Evolutionary conservation across 2,797 vertebrate genomes (phyloP).

Genomic region (Yasuhikotakia modesta): DNA sequence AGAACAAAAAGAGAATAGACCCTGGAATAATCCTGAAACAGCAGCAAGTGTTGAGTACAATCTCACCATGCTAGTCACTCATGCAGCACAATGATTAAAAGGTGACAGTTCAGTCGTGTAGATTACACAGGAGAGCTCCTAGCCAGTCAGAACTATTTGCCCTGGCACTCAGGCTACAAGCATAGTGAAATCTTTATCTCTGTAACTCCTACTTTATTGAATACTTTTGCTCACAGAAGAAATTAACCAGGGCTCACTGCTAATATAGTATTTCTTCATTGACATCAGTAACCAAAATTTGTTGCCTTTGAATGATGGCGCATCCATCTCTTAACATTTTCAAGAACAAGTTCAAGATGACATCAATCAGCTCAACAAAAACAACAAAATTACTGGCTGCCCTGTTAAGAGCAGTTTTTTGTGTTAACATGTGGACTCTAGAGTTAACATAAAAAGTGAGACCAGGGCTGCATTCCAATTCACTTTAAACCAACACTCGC

Average conservation of each 20-base stretch:
- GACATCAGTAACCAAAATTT: not conserved
- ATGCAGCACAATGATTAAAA: not conserved
- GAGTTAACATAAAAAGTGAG: not conserved
- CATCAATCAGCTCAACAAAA: not conserved
- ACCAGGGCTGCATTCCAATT: not conserved
- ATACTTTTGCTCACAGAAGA: not conserved
- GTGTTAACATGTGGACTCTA: not conserved
- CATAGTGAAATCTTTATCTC: conserved; percentile 5
- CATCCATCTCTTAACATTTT: not conserved
- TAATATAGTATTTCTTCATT: not conserved
- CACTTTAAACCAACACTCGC: not conserved
- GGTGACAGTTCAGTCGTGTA: not conserved
- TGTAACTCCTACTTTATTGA: not conserved
- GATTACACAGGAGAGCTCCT: not conserved
- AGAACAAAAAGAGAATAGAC: not conserved
- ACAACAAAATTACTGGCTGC: not conserved
- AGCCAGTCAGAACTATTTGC: not conserved
- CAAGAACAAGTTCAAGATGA: not conserved
- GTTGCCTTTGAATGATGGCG: not conserved
- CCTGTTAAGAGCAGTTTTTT: not conserved
- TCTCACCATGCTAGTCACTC: not conserved
- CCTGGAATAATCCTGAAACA: not conserved
- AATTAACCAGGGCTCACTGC: not conserved
- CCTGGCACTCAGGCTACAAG: not conserved
- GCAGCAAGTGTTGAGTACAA: not conserved